Percentiles rank a stretch among this genome's conserved stretches.
phyloP scores from a whole-genome alignment of 2,113 vertebrate species.

The Mohoua ochrocephala region DNA sequence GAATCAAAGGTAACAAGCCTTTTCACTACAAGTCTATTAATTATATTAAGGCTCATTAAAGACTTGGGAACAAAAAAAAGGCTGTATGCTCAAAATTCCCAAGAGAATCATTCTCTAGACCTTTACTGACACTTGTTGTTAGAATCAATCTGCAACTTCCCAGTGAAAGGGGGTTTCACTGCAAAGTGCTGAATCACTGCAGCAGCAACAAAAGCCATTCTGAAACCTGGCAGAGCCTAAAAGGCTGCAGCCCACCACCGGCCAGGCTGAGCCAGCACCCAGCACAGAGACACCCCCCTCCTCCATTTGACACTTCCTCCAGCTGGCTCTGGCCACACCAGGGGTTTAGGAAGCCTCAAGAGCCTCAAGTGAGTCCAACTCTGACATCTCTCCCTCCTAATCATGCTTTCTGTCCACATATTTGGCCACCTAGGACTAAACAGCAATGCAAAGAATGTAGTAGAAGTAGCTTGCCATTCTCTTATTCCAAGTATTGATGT shows the following conservation, averaged over 20 bases:
- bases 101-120: background rate
- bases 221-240: background rate
- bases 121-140: background rate
- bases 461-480: background rate
- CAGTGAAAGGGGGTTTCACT: background rate
- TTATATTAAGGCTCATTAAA: slow-evolving; percentile 12
- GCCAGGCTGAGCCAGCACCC: background rate
- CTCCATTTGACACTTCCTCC: background rate
- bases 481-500: background rate
- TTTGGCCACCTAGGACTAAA: background rate
- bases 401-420: background rate
- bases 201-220: background rate
- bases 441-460: background rate
- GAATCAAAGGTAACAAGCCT: background rate
- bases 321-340: background rate
- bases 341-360: background rate
- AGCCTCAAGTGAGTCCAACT: background rate
- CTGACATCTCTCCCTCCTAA: background rate
- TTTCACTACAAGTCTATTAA: background rate
- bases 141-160: background rate
- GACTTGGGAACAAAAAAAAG: background rate
- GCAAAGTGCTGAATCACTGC: background rate
- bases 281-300: background rate
- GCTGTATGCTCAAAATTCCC: background rate
- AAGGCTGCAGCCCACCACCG: background rate